phyloP scores from a whole-genome alignment of 2,888 invertebrate species.

The Noctua comes region DNA sequence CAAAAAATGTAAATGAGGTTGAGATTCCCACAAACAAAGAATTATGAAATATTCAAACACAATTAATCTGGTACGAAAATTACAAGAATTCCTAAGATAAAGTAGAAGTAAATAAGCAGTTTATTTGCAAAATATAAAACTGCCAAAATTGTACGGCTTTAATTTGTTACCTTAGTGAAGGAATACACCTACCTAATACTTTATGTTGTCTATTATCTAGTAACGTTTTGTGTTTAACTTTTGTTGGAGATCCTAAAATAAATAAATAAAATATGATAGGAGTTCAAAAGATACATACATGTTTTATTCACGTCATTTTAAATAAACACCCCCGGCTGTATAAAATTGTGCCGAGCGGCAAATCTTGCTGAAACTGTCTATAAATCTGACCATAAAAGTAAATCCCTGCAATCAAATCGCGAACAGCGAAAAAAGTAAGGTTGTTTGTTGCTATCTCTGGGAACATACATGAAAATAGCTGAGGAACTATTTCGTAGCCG shows the following conservation, averaged over 20 bases:
- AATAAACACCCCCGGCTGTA: slow-evolving; percentile 75
- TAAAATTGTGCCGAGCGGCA: slow-evolving; percentile 80
- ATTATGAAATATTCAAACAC: slow-evolving; percentile 9
- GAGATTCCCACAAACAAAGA: slow-evolving; percentile 26
- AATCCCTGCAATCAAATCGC: slow-evolving; percentile 89
- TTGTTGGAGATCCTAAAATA: no score
- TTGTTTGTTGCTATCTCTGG: slow-evolving; percentile 86
- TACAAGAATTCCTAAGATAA: not conserved
- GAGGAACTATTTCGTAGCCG: slow-evolving; percentile 82
- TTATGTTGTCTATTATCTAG: no score
- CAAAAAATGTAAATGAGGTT: slow-evolving; percentile 56
- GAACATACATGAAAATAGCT: slow-evolving; percentile 84
- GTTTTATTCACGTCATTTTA: slow-evolving; percentile 75
- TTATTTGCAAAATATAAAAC: slow-evolving; percentile 10
- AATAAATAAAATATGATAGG: not conserved
- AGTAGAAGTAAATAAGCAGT: not conserved
- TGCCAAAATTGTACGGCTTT: no score
- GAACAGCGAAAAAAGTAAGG: slow-evolving; percentile 87
- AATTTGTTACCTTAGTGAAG: no score
- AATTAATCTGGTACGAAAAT: not conserved
- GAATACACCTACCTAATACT: no score
- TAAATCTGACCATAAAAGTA: slow-evolving; percentile 89
- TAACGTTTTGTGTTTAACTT: no score
- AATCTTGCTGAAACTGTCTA: slow-evolving; percentile 85
- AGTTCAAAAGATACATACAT: slow-evolving; percentile 49